These are phyloP conservation scores for Oscheius sp. DNA, from an alignment of 2,888 invertebrate genomes.

Conservation along the genomic window DNA sequence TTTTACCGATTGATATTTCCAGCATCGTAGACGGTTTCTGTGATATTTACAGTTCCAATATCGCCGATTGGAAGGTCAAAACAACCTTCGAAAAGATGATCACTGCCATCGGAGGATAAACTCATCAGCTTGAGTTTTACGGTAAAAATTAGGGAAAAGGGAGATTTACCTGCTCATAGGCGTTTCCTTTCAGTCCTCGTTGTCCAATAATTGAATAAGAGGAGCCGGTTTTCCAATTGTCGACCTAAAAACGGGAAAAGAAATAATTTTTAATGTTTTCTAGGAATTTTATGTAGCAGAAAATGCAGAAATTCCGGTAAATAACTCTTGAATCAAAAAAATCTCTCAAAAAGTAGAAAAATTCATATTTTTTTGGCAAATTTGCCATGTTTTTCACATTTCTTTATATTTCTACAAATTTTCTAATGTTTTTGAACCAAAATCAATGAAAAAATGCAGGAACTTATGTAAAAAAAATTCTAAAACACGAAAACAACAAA, in stretches of 20 bases:
- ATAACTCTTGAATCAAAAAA: no score
- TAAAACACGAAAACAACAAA: no score
- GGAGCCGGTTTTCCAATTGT: constrained; percentile 49
- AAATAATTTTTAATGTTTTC: no score
- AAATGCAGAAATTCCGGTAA: no score
- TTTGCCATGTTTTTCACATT: no score
- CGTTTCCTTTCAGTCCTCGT: constrained; percentile 52
- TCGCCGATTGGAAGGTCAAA: constrained; percentile 57
- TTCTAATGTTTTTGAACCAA: no score
- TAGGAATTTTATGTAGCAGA: no score
- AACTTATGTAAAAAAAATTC: no score
- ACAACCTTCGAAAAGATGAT: constrained; percentile 45
- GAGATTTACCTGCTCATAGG: constrained; percentile 43
- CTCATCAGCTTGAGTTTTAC: neutral
- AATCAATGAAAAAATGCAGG: no score
- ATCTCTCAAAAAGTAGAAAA: no score
- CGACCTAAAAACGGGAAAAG: constrained; percentile 38
- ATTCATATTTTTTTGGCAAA: no score
- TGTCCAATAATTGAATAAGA: constrained; percentile 58
- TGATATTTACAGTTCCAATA: constrained; percentile 42
- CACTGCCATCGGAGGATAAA: constrained; percentile 1
- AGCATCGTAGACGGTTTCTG: constrained; percentile 19
- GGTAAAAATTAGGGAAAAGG: neutral
- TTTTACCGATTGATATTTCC: constrained; percentile 17
- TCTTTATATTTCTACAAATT: no score